Conservation (phyloP, 2,113 vertebrate species). For the Garra rufa region DNA sequence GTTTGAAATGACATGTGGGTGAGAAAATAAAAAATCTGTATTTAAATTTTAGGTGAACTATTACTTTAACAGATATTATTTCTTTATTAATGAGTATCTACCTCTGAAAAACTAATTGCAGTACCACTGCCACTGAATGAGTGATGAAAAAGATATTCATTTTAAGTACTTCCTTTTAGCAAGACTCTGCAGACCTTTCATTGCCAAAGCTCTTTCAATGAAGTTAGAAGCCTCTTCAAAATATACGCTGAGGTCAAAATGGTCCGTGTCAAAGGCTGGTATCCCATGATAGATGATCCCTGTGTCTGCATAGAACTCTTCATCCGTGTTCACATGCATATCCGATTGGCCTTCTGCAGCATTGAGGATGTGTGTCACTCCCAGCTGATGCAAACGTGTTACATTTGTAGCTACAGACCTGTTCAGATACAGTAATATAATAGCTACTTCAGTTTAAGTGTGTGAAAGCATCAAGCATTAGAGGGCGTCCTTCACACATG, state of each 20-base stretch:
- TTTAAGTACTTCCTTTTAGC: background rate
- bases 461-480: background rate
- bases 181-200: slow-evolving; percentile 84
- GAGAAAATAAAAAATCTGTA: no score
- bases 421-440: slow-evolving; percentile 36
- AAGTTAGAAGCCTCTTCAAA: slow-evolving; percentile 93
- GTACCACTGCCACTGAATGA: background rate
- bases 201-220: slow-evolving; percentile 86
- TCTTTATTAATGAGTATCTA: background rate
- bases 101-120: background rate
- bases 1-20: no score
- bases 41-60: no score
- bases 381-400: slow-evolving; percentile 80
- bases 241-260: slow-evolving; percentile 91
- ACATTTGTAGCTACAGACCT: slow-evolving; percentile 89
- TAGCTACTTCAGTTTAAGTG: no score
- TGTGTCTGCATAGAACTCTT: slow-evolving; percentile 85
- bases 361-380: slow-evolving; percentile 93
- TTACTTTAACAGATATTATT: background rate
- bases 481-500: background rate
- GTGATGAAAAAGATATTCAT: background rate
- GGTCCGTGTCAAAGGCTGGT: slow-evolving; percentile 88
- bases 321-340: slow-evolving; percentile 95
- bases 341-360: slow-evolving; percentile 92
- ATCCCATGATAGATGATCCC: slow-evolving; percentile 91